A percentile compares a stretch with the other conserved stretches of the same genome.
Conservation (phyloP, 2,888 invertebrate species). For the Nephrotoma guestfalica region DNA sequence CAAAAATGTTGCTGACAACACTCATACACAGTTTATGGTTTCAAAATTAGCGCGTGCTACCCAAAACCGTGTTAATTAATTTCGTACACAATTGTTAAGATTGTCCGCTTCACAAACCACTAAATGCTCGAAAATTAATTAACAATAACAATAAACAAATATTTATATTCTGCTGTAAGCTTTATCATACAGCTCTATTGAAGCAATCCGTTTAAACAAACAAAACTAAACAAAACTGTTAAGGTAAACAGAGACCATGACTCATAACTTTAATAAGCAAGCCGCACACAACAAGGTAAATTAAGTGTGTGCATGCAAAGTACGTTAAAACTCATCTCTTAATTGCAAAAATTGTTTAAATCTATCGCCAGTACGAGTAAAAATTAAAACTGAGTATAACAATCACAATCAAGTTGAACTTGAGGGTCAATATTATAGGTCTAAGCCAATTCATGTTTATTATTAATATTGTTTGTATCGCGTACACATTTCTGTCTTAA, state of each 20-base stretch:
- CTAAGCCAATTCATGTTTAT: neutral
- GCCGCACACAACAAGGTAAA: neutral
- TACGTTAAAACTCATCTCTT: neutral
- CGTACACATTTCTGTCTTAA: neutral
- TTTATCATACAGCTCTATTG: no score
- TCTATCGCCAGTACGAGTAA: neutral
- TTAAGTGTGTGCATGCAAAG: neutral
- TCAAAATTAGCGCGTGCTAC: no score
- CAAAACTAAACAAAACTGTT: neutral
- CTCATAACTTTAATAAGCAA: neutral
- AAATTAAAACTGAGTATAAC: neutral
- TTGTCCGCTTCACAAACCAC: no score
- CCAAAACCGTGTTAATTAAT: no score
- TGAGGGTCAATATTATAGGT: neutral
- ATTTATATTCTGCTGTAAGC: no score
- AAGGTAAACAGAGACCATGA: neutral
- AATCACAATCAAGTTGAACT: neutral
- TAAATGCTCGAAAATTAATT: no score
- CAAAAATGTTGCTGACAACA: no score
- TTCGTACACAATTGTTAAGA: no score
- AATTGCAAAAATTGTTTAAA: neutral
- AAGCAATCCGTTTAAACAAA: neutral
- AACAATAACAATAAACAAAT: no score
- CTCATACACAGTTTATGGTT: no score
- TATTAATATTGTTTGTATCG: no score